These are phyloP conservation scores for Tholera decimalis DNA, from an alignment of 2,888 invertebrate genomes.

Conservation along the genomic window DNA sequence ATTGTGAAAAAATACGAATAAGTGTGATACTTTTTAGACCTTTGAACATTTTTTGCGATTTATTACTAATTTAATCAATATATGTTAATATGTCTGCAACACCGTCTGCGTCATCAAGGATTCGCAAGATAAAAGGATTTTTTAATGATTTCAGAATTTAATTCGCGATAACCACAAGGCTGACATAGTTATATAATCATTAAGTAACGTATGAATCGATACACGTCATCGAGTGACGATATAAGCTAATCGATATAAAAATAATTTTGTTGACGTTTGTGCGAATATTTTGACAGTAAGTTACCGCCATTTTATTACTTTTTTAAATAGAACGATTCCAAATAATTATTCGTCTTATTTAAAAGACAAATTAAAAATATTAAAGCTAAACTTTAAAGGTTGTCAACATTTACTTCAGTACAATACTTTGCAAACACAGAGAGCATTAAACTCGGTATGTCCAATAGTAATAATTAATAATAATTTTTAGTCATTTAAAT, in stretches of 20 bases:
- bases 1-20: background rate
- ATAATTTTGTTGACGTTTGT: slow-evolving; percentile 75
- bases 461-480: background rate
- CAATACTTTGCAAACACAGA: slow-evolving; percentile 1
- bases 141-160: slow-evolving; percentile 1
- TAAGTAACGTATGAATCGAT: slow-evolving; percentile 81
- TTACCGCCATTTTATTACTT: slow-evolving; percentile 5
- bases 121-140: background rate
- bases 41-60: background rate
- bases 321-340: slow-evolving; percentile 1
- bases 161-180: slow-evolving; percentile 55
- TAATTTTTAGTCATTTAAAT: background rate
- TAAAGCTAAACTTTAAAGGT: background rate
- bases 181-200: slow-evolving; percentile 80
- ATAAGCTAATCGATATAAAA: slow-evolving; percentile 85
- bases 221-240: slow-evolving; percentile 81
- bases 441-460: background rate
- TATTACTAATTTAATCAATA: background rate
- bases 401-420: background rate
- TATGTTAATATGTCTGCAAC: background rate
- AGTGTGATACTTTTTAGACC: background rate
- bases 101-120: background rate
- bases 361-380: background rate
- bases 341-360: background rate
- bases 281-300: slow-evolving; percentile 67